phyloP scores from a whole-genome alignment of 2,113 vertebrate genomes.

The Scolopax mira region DNA sequence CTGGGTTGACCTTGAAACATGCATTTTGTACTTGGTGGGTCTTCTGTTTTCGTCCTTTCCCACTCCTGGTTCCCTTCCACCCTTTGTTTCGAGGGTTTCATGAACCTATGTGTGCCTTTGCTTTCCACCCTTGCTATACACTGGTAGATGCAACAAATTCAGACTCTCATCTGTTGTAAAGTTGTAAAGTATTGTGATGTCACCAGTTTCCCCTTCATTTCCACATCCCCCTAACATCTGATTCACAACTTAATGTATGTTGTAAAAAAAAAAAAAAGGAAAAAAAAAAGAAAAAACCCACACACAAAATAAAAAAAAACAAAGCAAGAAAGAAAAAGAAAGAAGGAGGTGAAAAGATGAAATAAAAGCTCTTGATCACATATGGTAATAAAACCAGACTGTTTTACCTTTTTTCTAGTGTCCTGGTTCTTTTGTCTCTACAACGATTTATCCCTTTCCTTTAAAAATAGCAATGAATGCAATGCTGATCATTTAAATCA shows the following conservation, averaged over 20 bases:
- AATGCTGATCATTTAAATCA: not conserved
- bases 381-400: constrained; percentile 88
- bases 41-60: constrained; percentile 26
- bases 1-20: constrained; percentile 9
- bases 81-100: constrained; percentile 47
- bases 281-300: not conserved
- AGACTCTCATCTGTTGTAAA: constrained; percentile 88
- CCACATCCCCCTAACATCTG: constrained; percentile 90
- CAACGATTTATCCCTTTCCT: not conserved
- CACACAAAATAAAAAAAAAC: not conserved
- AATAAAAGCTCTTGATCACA: constrained; percentile 87
- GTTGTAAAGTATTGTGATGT: constrained; percentile 96
- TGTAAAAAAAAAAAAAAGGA: constrained; percentile 80
- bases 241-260: constrained; percentile 93
- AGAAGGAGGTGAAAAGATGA: constrained; percentile 18
- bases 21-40: constrained; percentile 16
- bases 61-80: not conserved
- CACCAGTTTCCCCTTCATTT: constrained; percentile 87
- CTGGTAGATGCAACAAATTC: constrained; percentile 82
- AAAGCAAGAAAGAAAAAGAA: not conserved
- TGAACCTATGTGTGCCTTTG: constrained; percentile 91
- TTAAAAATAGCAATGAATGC: not conserved
- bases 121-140: constrained; percentile 90
- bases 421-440: constrained; percentile 58
- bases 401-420: constrained; percentile 74